Evolutionary conservation across 2,113 vertebrate species (phyloP), one percentile per base, ranked within the genome.

Genomic region (Gallinago jamesoni): DNA sequence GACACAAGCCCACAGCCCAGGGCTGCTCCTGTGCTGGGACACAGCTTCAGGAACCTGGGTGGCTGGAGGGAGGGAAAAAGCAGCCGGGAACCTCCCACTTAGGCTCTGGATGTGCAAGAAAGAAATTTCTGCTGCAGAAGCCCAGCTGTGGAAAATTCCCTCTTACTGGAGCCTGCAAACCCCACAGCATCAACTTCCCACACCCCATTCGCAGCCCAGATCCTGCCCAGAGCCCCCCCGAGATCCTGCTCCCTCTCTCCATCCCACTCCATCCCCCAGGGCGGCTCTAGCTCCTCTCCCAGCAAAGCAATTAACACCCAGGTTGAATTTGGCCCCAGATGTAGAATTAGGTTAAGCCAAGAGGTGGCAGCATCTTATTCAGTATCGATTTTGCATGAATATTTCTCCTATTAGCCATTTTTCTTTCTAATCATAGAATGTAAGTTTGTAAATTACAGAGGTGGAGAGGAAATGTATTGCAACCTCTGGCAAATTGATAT

Each of bases 361-460:
- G 92, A 97, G 96, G 87, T 91, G 94, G 97, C 96, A 96, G 97
- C 85, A 84, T 74, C 43, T 95, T 89, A 95, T 92, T 75, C 96
- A 43, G 64, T 76, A 91, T 86, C 10, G 75, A 89, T 86, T 78
- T 64, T 75, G 63, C 93, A 88, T 89, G 76, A 63, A 8, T 53
- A 55, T 92, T 92, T 94, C 84, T 80, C 63, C 87, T 87, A 95
- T 95, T 96, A 93, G 80, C 91, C 83, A 91, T 86, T 76, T 94
- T 96, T 86, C 68, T 94, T 91, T 90, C 27, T 88, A 92, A 89
- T 97, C 87, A 56, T 67, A 59, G 90, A 91, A 93, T 39, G 82
- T 67, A 59, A 96, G 84, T 90, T 90, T 93, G 92, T 80, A 95
- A 97, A 97, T 97, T 91, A 96, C 21, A 85, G 87, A 76, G 63